Percentiles rank a stretch among this genome's conserved stretches.
These are phyloP conservation scores for Scrobipalpa costella DNA, from an alignment of 2,888 invertebrate genomes.

Conservation along the genomic window DNA sequence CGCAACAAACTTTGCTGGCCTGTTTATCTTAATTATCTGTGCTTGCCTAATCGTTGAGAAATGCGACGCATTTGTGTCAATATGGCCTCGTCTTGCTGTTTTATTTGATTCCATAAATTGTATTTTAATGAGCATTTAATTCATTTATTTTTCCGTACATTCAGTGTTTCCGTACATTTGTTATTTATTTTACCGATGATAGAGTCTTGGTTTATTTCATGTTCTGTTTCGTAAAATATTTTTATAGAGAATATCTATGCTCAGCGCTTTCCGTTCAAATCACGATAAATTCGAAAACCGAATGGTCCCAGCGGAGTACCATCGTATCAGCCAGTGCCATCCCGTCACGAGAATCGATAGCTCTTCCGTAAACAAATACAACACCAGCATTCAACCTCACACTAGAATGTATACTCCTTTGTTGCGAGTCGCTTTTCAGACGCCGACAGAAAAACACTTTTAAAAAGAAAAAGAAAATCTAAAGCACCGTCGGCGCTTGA, in stretches of 20 bases:
- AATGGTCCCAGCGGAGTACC: conserved; percentile 25
- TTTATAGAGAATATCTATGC: neutral
- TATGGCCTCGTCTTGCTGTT: neutral
- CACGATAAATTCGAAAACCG: conserved; percentile 28
- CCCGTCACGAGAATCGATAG: conserved; percentile 46
- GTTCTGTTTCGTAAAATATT: neutral
- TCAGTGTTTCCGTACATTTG: too few species aligned
- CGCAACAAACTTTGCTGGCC: neutral
- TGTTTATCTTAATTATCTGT: conserved; percentile 9
- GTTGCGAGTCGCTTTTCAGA: conserved; percentile 29
- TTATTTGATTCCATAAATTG: neutral
- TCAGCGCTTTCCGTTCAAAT: neutral
- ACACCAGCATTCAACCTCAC: conserved; percentile 57
- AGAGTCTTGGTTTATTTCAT: too few species aligned
- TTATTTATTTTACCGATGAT: too few species aligned
- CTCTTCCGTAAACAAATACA: conserved; percentile 65
- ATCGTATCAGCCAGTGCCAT: conserved; percentile 51
- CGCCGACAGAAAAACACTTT: conserved; percentile 45
- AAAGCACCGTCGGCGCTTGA: neutral
- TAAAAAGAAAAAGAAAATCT: conserved; percentile 23
- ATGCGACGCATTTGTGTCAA: neutral
- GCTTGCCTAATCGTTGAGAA: conserved; percentile 5
- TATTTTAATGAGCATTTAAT: too few species aligned
- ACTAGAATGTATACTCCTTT: conserved; percentile 32
- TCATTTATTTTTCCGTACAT: too few species aligned